These are phyloP conservation scores for Loxodonta africana DNA, from an alignment of 2,113 vertebrate species.

Conservation along the genomic window DNA sequence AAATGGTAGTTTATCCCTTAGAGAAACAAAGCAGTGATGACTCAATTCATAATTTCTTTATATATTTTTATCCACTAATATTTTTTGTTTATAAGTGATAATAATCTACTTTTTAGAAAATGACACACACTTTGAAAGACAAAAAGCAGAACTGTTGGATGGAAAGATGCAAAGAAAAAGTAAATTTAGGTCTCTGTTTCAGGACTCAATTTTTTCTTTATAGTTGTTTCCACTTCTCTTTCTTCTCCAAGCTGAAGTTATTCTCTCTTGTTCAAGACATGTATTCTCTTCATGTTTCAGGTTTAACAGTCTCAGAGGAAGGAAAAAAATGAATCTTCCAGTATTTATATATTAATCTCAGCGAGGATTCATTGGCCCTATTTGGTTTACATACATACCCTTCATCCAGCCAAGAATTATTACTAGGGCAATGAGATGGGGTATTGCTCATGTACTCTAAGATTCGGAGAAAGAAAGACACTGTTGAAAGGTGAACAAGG, in stretches of 20 bases:
- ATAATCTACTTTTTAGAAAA: background rate
- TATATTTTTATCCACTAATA: background rate
- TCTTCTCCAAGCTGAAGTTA: background rate
- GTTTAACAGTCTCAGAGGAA: background rate
- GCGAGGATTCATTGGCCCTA: background rate
- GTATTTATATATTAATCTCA: background rate
- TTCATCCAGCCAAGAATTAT: no score
- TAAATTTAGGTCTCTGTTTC: background rate
- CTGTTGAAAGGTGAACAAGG: background rate
- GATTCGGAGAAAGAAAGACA: background rate
- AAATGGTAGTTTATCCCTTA: background rate
- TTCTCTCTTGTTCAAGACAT: background rate
- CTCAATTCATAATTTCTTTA: background rate
- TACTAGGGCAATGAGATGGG: background rate
- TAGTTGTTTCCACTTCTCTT: background rate
- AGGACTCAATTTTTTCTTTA: background rate
- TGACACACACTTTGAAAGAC: background rate
- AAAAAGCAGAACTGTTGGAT: background rate
- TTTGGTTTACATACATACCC: background rate
- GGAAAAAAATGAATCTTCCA: background rate
- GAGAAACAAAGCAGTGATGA: conserved; percentile 16
- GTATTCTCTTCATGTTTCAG: background rate
- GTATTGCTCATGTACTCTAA: background rate
- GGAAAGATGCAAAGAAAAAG: background rate
- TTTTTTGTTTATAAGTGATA: background rate